Percentiles rank a stretch among this genome's conserved stretches.
Evolutionary conservation across 2,797 vertebrate species (phyloP).

Genomic region (Delichon dasypus): DNA sequence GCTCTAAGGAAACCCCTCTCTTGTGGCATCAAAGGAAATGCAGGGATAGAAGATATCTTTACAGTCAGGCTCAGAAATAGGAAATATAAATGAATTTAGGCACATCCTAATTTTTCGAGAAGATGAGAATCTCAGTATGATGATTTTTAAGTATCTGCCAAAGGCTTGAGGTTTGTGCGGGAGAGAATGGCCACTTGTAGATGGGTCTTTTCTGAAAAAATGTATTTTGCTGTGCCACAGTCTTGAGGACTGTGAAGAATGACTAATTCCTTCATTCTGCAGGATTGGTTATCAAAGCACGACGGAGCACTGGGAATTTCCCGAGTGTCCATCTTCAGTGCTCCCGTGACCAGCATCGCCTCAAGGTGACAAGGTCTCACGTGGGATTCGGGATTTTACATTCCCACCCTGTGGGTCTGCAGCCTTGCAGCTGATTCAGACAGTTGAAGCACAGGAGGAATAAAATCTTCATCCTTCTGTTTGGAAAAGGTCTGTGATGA

Average conservation of each 20-base stretch:
- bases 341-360: rapidly evolving
- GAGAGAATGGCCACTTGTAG: neutral
- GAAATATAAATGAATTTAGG: neutral
- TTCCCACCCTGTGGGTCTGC: neutral
- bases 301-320: neutral
- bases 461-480: neutral
- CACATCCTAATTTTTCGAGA: neutral
- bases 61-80: neutral
- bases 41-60: neutral
- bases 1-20: neutral
- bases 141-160: neutral
- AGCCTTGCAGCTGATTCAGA: neutral
- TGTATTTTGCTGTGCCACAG: neutral
- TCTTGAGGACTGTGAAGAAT: neutral
- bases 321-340: neutral
- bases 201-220: neutral
- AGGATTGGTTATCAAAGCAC: neutral
- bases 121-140: neutral
- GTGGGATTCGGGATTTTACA: neutral
- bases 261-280: neutral
- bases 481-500: neutral
- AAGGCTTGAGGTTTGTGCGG: neutral
- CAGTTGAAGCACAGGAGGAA: neutral
- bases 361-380: neutral
- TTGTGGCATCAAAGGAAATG: neutral